phyloP scores from a whole-genome alignment of 2,113 vertebrate genomes.

The Brachirus orientalis region DNA sequence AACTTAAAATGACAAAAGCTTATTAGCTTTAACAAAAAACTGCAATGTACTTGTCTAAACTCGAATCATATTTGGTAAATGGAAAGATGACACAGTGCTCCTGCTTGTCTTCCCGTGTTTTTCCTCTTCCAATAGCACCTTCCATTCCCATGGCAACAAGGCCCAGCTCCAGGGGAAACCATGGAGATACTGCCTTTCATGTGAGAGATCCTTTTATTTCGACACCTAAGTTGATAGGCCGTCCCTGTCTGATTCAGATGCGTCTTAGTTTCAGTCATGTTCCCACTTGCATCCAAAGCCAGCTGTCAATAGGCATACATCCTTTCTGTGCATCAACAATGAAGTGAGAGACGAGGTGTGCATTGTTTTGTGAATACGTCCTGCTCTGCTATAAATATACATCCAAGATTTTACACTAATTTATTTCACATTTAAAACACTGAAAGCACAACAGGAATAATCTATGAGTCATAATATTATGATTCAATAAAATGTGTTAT shows the following conservation, averaged over 20 bases:
- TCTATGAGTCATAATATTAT: too few species aligned
- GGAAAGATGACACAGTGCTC: conserved; percentile 50
- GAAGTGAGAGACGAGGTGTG: conserved; percentile 2
- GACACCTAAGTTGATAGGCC: conserved; percentile 66
- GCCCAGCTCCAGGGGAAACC: conserved; percentile 72
- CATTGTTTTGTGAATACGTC: conserved; percentile 3
- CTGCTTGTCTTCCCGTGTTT: conserved; percentile 42
- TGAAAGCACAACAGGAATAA: neutral
- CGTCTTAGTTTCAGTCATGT: conserved; percentile 41
- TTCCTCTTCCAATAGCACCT: conserved; percentile 53
- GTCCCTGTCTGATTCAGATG: conserved; percentile 60
- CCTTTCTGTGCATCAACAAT: conserved; percentile 30
- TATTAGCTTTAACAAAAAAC: neutral
- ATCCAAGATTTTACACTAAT: neutral
- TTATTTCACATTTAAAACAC: neutral
- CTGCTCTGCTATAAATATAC: neutral
- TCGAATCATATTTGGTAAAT: conserved; percentile 13
- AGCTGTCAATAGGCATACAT: conserved; percentile 41
- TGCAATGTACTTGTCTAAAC: conserved; percentile 1
- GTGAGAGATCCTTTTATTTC: conserved; percentile 79
- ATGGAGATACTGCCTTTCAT: conserved; percentile 82
- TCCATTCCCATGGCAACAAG: conserved; percentile 80
- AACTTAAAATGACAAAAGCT: neutral
- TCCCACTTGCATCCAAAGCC: conserved; percentile 34
- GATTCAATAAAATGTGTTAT: too few species aligned